These are phyloP conservation scores for Enteromius unitaeniatus DNA, from an alignment of 2,797 vertebrate genomes.

Conservation along the genomic window DNA sequence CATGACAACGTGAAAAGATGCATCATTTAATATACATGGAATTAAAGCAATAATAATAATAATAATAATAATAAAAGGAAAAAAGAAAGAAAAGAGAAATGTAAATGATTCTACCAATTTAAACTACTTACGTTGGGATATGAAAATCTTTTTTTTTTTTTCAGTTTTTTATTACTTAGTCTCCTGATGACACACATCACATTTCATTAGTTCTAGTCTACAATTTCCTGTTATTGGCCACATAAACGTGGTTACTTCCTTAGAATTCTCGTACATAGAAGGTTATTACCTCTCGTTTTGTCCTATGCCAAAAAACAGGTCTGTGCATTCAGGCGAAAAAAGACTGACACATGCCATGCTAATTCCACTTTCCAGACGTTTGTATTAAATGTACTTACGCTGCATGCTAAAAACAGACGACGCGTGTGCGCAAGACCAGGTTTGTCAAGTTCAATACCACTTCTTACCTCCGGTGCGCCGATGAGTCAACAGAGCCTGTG, in stretches of 20 bases:
- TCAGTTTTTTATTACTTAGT: background rate
- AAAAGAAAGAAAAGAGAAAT: background rate
- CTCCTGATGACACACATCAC: background rate
- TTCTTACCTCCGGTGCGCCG: constrained; percentile 37
- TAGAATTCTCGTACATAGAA: background rate
- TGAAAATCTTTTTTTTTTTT: background rate
- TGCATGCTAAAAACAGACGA: background rate
- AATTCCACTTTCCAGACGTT: constrained; percentile 16
- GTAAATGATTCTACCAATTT: background rate
- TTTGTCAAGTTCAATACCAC: constrained; percentile 13
- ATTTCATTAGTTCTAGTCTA: background rate
- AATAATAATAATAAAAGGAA: background rate
- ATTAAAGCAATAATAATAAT: background rate
- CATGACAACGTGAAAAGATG: background rate
- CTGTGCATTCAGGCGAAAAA: background rate
- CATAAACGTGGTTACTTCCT: background rate
- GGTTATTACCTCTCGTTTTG: constrained; percentile 5
- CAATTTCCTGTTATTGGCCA: background rate
- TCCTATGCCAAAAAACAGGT: constrained; percentile 14
- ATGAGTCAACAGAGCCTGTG: constrained; percentile 66
- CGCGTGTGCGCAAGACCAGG: constrained; percentile 4
- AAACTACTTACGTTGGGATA: background rate
- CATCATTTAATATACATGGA: background rate
- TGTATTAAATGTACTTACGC: background rate
- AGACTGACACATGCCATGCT: constrained; percentile 3